Evolutionary conservation across 35 echinoderm and acorn worm genomes (phyloP), one percentile per base, ranked within the genome.

Genomic region (Anneissia japonica): DNA sequence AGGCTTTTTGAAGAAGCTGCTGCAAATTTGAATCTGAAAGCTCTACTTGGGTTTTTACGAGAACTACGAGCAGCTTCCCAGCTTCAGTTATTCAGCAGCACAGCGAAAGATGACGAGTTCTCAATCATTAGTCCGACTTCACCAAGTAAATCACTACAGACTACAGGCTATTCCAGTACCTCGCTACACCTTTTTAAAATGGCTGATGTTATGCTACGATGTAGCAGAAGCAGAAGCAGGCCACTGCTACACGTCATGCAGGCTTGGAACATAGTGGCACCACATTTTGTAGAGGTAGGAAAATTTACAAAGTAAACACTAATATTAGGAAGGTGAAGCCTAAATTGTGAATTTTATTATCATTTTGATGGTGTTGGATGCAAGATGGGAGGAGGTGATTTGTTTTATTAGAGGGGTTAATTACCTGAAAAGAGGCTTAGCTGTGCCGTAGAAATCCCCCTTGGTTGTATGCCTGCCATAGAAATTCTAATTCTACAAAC

Each of bases 1-100:
- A 94, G 96, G 72, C 80, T 94, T 7, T 99, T 99, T 90, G 96
- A 99, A 81, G 92, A 99, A 46, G 96, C 96, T 30, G 92, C 96
- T 37, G 46, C 80, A 23, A 99, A 94, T 75, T 76, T 99, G 0
- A 99, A 99, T 36, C 92, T 99, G 12, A 80, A 91, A 74, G 92
- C 96, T 46, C 78, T 99, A 41, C 82, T 99, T 5, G 87, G 91
- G 26, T 99, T 99, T 80, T 81, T 99, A 26, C 86, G 89, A 31
- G 92, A 99, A 38, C 86, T 99, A 21, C 56, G 92, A 56, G 72
- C 80, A 28, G 37, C 96, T n/a, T 99, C 96, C 30, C 89, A 93
- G 84, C 75, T 81, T 11, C 96, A 99, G 81, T 84, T 99, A 0
- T 99, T 94, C 76, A 84, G 85, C 33, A 87, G 77, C 72, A 23